A percentile compares a stretch with the other conserved stretches of the same genome.
Evolutionary conservation across 2,113 vertebrate genomes (phyloP).

Genomic region (Nycticorax nycticorax): DNA sequence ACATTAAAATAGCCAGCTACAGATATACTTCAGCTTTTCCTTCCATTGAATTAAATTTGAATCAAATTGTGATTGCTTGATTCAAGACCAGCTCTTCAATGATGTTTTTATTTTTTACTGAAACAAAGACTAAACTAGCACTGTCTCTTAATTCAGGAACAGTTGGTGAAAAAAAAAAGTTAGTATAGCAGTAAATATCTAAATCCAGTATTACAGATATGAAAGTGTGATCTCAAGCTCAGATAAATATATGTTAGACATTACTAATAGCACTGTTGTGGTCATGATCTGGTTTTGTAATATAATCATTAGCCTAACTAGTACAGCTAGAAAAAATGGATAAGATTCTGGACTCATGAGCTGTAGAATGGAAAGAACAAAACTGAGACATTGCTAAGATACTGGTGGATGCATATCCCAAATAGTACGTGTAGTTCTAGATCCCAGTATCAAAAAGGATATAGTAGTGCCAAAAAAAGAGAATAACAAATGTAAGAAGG

Average conservation of each 20-base stretch:
- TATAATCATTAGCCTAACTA: neutral
- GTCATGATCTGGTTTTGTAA: neutral
- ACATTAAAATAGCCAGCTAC: neutral
- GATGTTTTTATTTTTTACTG: neutral
- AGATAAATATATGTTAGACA: neutral
- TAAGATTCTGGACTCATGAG: neutral
- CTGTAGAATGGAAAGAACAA: neutral
- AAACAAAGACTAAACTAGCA: neutral
- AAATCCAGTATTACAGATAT: neutral
- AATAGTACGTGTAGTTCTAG: neutral
- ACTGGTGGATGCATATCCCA: neutral
- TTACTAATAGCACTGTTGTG: neutral
- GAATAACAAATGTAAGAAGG: neutral
- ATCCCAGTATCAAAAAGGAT: neutral
- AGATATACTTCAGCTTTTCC: neutral
- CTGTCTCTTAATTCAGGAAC: neutral
- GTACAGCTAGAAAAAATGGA: neutral
- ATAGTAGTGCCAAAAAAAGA: neutral
- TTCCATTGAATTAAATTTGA: neutral
- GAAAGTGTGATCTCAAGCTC: neutral
- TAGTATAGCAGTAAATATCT: neutral
- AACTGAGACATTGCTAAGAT: neutral
- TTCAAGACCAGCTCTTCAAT: neutral
- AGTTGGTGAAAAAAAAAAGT: neutral
- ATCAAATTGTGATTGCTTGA: neutral